These are phyloP conservation scores for Panthera tigris DNA, from an alignment of 2,113 vertebrate species.

Conservation along the genomic window DNA sequence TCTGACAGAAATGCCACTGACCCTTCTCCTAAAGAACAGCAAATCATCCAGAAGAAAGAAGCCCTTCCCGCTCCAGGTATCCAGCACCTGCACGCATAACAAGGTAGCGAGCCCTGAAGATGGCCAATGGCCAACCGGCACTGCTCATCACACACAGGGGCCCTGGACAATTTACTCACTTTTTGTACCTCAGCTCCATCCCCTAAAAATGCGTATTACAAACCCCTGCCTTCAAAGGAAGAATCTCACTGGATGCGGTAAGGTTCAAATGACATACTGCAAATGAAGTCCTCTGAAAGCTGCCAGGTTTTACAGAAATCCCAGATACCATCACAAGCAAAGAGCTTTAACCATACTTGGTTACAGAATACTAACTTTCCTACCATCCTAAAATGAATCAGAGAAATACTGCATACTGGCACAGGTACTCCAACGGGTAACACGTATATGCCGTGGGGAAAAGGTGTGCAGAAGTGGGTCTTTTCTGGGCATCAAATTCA, in stretches of 20 bases:
- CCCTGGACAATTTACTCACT: background rate
- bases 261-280: background rate
- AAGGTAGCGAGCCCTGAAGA: background rate
- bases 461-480: background rate
- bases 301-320: background rate
- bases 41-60: background rate
- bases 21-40: background rate
- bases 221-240: background rate
- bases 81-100: rapidly evolving
- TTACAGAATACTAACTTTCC: background rate
- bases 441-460: background rate
- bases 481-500: background rate
- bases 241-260: background rate
- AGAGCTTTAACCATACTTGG: background rate
- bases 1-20: background rate
- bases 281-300: background rate
- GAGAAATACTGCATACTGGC: background rate
- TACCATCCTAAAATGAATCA: background rate
- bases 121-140: background rate
- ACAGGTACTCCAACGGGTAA: background rate
- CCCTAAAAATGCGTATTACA: background rate
- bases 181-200: background rate
- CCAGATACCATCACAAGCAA: background rate
- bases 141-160: background rate
- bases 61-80: background rate